Evolutionary conservation across 2,113 vertebrate species (phyloP), one percentile per base, ranked within the genome.

Genomic region (Lagopus muta): DNA sequence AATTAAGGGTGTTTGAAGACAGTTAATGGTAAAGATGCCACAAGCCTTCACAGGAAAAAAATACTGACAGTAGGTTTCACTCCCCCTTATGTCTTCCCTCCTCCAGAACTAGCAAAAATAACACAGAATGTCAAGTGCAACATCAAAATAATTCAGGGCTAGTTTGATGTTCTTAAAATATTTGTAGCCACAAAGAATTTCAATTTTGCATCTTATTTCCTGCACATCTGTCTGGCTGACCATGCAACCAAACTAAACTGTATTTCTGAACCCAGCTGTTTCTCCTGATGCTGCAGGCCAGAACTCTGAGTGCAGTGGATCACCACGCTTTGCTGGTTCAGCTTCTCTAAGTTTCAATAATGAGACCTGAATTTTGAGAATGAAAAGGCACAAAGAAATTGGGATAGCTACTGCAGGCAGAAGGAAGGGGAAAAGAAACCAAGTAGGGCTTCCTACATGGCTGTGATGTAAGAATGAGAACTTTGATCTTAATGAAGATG

Each of bases 41-140:
- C 0, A 1, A 87, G 74, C 55, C 22, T 91, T 89, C 87, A 78
- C 21, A 91, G 75, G 64, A 92, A 85, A 85, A 88, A 85, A 88
- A 83, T 89, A 88, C 10, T 88, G 85, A 66, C 94, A 96, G 92
- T 88, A 96, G 67, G 45, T 93, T 95, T 95, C 67, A 83, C 87
- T 91, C 91, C 89, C 64, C 25, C 72, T 93, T 82, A 76, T 42
- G 74, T 80, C 58, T 77, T 71, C n/a, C 57, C 38, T 88, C 89
- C 75, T 86, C 67, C 93, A 90, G 60, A 93, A 83, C 28, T 64
- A 74, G 34, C 67, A 92, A 89, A 94, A 94, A 94, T 95, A 96
- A 86, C 60, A 74, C 16, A 42, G 79, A 77, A 86, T 83, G 79
- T 50, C 89, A 94, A 94, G 38, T n/a, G 65, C 70, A 70, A 45